A percentile compares a stretch with the other conserved stretches of the same genome.
Conservation (phyloP, 2,797 vertebrate species). For the Vipera latastei region DNA sequence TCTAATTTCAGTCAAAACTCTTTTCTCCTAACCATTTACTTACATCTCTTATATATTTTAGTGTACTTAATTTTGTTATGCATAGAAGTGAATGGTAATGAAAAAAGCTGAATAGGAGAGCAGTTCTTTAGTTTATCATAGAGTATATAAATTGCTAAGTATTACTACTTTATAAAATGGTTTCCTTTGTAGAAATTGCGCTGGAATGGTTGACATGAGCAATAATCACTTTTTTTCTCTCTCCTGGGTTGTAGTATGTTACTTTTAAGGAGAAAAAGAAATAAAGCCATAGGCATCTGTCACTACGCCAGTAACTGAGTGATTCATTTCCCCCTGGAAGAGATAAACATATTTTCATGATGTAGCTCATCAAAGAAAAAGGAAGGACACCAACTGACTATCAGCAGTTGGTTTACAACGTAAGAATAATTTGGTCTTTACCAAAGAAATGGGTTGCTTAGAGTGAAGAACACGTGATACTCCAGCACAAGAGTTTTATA, state of each 20-base stretch:
- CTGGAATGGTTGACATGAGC: background rate
- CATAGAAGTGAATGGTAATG: background rate
- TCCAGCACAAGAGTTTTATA: background rate
- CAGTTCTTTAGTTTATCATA: background rate
- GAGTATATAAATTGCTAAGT: background rate
- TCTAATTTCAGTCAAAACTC: background rate
- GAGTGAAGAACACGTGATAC: background rate
- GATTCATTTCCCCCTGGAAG: rapidly evolving
- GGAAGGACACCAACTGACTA: background rate
- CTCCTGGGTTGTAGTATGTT: background rate
- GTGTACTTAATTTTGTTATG: background rate
- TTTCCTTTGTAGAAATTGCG: background rate
- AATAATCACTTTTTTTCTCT: background rate
- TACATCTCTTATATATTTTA: background rate
- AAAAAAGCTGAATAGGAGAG: background rate
- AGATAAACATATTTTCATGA: background rate
- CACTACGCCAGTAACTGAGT: background rate
- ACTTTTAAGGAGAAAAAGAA: background rate
- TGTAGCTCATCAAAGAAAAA: background rate
- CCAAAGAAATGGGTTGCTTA: background rate
- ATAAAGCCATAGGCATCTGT: background rate
- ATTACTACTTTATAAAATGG: background rate
- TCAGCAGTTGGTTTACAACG: background rate
- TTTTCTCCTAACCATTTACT: background rate
- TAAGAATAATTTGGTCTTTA: background rate